Percentiles rank a stretch among this genome's conserved stretches.
These are phyloP conservation scores for Dufourea novaeangliae DNA, from an alignment of 1,140 invertebrate species.

Conservation along the genomic window DNA sequence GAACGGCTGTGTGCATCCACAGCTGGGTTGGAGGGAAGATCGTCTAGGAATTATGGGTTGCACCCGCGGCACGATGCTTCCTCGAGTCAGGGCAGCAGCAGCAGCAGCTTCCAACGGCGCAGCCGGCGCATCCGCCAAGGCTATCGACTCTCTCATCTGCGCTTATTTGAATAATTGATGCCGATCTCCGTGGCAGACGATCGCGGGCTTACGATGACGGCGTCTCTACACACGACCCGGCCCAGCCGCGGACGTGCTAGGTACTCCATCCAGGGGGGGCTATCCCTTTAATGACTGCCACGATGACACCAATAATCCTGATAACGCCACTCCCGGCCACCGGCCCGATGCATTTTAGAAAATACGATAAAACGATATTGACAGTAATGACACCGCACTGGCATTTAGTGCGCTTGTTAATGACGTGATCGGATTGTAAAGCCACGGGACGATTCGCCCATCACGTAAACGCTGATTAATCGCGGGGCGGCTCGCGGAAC, in stretches of 20 bases:
- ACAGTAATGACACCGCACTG: slow-evolving; percentile 19
- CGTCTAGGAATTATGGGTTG: slow-evolving; percentile 48
- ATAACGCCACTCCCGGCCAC: slow-evolving; percentile 24
- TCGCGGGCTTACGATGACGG: background rate
- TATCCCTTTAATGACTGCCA: background rate
- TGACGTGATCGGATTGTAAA: background rate
- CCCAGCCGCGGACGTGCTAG: background rate
- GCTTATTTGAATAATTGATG: slow-evolving; percentile 60
- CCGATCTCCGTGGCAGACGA: slow-evolving; percentile 13
- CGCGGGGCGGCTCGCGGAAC: background rate
- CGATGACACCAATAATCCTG: slow-evolving; percentile 35
- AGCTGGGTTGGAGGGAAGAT: slow-evolving; percentile 8
- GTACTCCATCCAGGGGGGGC: background rate
- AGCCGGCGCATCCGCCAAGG: slow-evolving; percentile 11
- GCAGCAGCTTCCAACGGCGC: no score
- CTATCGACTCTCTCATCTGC: slow-evolving; percentile 46
- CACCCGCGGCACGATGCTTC: slow-evolving; percentile 22
- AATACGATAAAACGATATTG: slow-evolving; percentile 21
- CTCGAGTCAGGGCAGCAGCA: background rate
- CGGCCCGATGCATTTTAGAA: slow-evolving; percentile 20
- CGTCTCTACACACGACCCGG: no score
- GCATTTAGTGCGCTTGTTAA: slow-evolving; percentile 47
- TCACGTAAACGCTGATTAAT: background rate
- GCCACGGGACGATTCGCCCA: background rate
- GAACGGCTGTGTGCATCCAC: no score